Evolutionary conservation across 2,797 vertebrate genomes (phyloP), one percentile per base, ranked within the genome.

Genomic region (Siniperca undulata): DNA sequence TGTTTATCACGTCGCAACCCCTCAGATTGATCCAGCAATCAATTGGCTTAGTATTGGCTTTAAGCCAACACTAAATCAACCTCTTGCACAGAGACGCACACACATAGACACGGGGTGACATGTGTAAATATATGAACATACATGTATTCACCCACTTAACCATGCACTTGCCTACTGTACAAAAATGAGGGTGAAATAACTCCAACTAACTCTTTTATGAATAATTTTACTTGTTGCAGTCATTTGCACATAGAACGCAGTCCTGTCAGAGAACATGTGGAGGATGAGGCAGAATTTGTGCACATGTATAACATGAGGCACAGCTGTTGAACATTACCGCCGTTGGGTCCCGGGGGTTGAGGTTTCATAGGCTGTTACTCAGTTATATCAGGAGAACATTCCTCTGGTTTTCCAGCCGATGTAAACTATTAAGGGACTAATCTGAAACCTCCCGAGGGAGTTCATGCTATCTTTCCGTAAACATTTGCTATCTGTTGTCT

Each of bases 241-340:
- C 16, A 30, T 70, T 59, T 50, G 4, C 73, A 38, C 17, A 12
- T 3, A 42, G 11, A 60, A 24, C 0, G 17, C 44, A 11, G 62
- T 67, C 30, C 17, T 40, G 65, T 60, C n/a, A 56, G 22, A 59
- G 70, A 67, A 53, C 17, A 44, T 38, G 42, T 66, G 62, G 73
- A 10, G 17, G 46, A 19, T 13, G 40, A 61, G 46, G 73, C 59
- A 52, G 77, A 50, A 34, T 10, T 8, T 55, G 42, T 81, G 82
- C 55, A 78, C 77, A 87, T 71, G 70, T 88, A 81, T 81, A 74
- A 68, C 74, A 70, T 65, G 78, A 69, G 48, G 61, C 61, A 77
- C 90, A 92, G 88, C 90, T 92, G 91, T 34, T 80, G 38, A 68
- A 56, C 72, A 78, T 91, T 89, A 85, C 11, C 3, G 55, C 66